A percentile compares a stretch with the other conserved stretches of the same genome.
Evolutionary conservation across 2,888 invertebrate genomes (phyloP).

Genomic region (Leucophenga montana): DNA sequence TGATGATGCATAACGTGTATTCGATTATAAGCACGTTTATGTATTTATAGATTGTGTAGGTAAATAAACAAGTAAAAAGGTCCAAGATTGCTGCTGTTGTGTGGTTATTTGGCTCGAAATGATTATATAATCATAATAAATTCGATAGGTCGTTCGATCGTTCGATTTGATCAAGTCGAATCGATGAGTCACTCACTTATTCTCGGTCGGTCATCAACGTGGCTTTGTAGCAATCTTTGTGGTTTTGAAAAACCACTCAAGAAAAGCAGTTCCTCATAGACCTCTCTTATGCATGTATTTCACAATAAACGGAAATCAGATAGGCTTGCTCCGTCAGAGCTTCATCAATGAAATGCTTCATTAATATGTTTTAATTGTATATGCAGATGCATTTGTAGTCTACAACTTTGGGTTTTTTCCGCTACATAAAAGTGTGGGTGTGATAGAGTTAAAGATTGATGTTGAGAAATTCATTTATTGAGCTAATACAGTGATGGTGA

Average conservation of each 20-base stretch:
- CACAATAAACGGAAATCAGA: conserved; percentile 57
- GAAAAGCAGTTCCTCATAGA: too few species aligned
- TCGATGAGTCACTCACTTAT: conserved; percentile 11
- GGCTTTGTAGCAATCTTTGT: not conserved
- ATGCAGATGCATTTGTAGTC: not conserved
- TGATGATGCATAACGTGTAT: too few species aligned
- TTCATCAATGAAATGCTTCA: conserved; percentile 22
- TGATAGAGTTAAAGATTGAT: too few species aligned
- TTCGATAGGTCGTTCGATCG: not conserved
- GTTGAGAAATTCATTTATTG: too few species aligned
- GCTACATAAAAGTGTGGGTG: not conserved
- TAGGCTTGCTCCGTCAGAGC: not conserved
- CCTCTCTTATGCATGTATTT: conserved; percentile 41
- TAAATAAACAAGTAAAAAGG: not conserved
- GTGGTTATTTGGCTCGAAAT: too few species aligned
- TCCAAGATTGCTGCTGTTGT: not conserved
- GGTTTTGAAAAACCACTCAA: not conserved
- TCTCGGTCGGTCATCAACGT: not conserved
- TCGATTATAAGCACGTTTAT: too few species aligned
- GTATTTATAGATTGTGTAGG: conserved; percentile 21
- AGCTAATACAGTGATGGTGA: too few species aligned
- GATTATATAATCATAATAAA: conserved; percentile 15
- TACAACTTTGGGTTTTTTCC: conserved; percentile 10
- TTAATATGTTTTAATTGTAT: conserved; percentile 24
- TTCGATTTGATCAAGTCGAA: not conserved